These are phyloP conservation scores for Pseudopodoces humilis DNA, from an alignment of 2,113 vertebrate genomes.

Conservation along the genomic window DNA sequence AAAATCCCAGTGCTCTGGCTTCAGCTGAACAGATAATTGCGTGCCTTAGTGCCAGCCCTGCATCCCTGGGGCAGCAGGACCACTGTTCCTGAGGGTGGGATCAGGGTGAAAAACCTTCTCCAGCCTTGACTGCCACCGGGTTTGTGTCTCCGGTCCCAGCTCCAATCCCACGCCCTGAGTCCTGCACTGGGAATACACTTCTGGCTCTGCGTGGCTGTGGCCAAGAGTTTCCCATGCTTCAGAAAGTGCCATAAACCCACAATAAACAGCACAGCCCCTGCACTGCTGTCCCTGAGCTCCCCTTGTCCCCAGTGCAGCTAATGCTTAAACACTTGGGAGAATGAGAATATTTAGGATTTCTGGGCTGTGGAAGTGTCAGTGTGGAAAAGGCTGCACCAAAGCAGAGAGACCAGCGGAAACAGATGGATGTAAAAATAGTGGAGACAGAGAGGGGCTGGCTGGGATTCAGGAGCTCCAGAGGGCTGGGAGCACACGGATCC, in stretches of 20 bases:
- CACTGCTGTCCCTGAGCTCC: not conserved
- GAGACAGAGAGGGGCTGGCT: not conserved
- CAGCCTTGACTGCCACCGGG: not conserved
- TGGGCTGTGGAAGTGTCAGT: not conserved
- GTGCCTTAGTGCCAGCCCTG: not conserved
- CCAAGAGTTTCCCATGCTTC: conserved; percentile 18
- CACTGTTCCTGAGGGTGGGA: not conserved
- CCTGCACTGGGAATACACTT: not conserved
- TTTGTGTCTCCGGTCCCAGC: not conserved
- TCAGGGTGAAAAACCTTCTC: not conserved
- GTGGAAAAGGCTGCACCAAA: not conserved
- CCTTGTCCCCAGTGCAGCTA: not conserved
- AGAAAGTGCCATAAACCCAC: not conserved
- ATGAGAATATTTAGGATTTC: not conserved
- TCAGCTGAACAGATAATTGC: no score
- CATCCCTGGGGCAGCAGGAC: not conserved
- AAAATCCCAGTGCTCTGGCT: not conserved
- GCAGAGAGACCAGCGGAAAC: not conserved
- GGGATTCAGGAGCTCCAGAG: not conserved
- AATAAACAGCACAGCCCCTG: not conserved
- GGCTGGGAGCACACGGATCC: not conserved
- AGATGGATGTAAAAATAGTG: not conserved
- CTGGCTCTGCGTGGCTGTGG: not conserved
- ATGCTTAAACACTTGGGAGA: not conserved
- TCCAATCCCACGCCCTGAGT: not conserved